A percentile compares a stretch with the other conserved stretches of the same genome.
Evolutionary conservation across 2,797 vertebrate species (phyloP).

Genomic region (Phrynocephalus vlangalii): DNA sequence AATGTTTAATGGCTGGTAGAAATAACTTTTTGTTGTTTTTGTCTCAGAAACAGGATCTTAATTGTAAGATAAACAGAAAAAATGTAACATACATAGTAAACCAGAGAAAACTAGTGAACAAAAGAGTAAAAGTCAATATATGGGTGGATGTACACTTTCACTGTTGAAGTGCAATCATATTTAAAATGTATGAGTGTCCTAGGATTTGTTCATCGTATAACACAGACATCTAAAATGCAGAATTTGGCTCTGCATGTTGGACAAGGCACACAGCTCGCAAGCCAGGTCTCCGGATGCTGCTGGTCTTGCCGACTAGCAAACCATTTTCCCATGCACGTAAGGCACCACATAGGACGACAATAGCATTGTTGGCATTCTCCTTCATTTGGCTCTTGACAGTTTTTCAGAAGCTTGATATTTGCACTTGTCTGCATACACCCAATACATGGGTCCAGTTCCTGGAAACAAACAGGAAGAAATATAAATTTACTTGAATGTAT

Average conservation of each 20-base stretch:
- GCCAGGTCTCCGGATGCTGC: conserved; percentile 92
- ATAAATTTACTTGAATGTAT: too few species aligned
- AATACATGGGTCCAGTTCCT: conserved; percentile 93
- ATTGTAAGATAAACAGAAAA: conserved; percentile 23
- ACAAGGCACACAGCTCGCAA: conserved; percentile 92
- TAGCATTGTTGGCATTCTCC: conserved; percentile 90
- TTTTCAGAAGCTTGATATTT: conserved; percentile 87
- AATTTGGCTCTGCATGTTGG: conserved; percentile 93
- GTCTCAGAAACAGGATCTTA: neutral
- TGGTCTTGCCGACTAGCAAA: conserved; percentile 96
- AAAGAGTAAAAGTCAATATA: conserved; percentile 31
- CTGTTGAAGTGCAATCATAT: conserved; percentile 23
- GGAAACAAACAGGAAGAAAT: neutral
- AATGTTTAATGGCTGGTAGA: neutral
- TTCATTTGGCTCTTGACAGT: conserved; percentile 80
- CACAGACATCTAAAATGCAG: conserved; percentile 92
- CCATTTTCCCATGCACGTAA: conserved; percentile 95
- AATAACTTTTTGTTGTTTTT: conserved; percentile 13
- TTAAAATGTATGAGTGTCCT: conserved; percentile 35
- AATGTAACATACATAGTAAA: neutral
- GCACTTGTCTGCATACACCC: conserved; percentile 93
- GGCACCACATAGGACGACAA: conserved; percentile 97
- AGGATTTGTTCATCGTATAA: conserved; percentile 79
- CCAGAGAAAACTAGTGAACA: neutral
- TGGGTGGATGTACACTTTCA: neutral